Conservation (phyloP, 2,888 invertebrate genomes). For the Tetragnatha montana region DNA sequence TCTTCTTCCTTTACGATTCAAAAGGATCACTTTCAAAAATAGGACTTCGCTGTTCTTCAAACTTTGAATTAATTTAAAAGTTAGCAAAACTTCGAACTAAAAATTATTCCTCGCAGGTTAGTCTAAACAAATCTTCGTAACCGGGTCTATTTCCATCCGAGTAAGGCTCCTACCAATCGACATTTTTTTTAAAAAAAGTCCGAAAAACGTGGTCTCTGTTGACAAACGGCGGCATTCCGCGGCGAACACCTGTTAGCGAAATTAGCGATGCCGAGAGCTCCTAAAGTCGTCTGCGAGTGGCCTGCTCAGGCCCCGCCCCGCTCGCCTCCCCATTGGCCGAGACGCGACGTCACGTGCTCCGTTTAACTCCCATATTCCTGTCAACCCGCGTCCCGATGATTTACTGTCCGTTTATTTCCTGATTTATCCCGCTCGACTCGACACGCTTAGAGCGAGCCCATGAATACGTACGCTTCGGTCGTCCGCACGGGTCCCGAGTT, state of each 20-base stretch:
- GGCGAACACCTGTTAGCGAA: constrained; percentile 65
- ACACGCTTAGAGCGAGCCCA: constrained; percentile 25
- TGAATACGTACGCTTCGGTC: constrained; percentile 72
- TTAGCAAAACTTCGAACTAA: no score
- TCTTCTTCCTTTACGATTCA: no score
- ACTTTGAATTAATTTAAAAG: no score
- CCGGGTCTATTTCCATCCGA: no score
- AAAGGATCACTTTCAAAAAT: no score
- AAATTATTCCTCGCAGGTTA: no score
- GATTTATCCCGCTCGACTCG: constrained; percentile 68
- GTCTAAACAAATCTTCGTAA: no score
- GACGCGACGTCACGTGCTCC: constrained; percentile 68
- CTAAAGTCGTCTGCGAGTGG: constrained; percentile 57
- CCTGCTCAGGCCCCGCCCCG: constrained; percentile 61
- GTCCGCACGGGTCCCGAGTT: constrained; percentile 69
- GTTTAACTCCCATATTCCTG: constrained; percentile 72
- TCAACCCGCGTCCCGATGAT: constrained; percentile 71
- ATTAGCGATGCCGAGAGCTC: constrained; percentile 53
- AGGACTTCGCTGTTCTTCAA: no score
- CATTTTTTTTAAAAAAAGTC: no score
- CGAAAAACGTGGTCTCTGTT: no score
- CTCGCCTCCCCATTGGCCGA: constrained; percentile 65
- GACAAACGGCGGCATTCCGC: background rate
- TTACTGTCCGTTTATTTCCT: constrained; percentile 72
- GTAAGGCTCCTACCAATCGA: no score